A percentile compares a stretch with the other conserved stretches of the same genome.
Evolutionary conservation across 2,888 invertebrate genomes (phyloP).

Genomic region (Ectemnius lituratus): DNA sequence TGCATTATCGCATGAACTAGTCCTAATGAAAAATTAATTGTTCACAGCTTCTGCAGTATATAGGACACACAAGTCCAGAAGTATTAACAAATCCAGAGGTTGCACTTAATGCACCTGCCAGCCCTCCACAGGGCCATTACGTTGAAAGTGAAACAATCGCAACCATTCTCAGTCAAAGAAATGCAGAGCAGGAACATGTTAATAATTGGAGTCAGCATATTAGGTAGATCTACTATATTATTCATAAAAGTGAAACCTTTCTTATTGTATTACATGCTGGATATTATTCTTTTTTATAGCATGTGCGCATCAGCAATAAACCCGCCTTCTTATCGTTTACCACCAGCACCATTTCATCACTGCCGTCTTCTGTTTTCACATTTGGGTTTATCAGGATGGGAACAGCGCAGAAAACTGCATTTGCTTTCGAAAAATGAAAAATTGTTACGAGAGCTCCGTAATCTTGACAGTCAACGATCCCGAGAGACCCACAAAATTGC

Average conservation of each 20-base stretch:
- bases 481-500: constrained; percentile 98
- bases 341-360: constrained; percentile 86
- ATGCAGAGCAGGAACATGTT: constrained; percentile 88
- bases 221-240: constrained; percentile 52
- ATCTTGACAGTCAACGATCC: constrained; percentile 94
- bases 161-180: constrained; percentile 90
- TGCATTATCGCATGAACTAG: not conserved
- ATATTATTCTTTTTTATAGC: constrained; percentile 63
- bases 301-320: constrained; percentile 79
- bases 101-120: constrained; percentile 88
- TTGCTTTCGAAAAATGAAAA: constrained; percentile 93
- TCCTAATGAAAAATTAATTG: not conserved
- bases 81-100: constrained; percentile 75
- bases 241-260: not conserved
- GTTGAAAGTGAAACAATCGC: constrained; percentile 92
- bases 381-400: constrained; percentile 93
- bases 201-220: constrained; percentile 75
- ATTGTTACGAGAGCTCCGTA: constrained; percentile 92
- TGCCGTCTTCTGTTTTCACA: constrained; percentile 95
- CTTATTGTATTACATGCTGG: not conserved
- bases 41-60: constrained; percentile 89
- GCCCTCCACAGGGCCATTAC: constrained; percentile 86
- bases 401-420: constrained; percentile 90
- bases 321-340: constrained; percentile 79
- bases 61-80: constrained; percentile 95